A percentile compares a stretch with the other conserved stretches of the same genome.
Evolutionary conservation across 2,113 vertebrate genomes (phyloP).

Genomic region (Dendropsophus ebraccatus): DNA sequence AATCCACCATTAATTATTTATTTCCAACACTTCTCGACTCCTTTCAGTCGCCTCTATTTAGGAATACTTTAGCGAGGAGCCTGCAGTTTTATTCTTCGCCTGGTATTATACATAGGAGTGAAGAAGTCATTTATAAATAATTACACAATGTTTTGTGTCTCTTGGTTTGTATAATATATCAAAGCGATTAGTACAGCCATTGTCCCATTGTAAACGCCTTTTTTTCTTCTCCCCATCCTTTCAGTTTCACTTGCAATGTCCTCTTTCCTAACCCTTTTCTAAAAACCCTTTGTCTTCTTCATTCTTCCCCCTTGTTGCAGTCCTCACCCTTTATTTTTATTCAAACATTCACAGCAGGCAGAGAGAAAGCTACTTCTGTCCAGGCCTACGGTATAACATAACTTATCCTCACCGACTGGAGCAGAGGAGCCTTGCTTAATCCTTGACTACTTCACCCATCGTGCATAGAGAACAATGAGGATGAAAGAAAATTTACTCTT

Average conservation of each 20-base stretch:
- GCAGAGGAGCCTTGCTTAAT: constrained; percentile 70
- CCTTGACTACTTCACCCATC: not conserved
- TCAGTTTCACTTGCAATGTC: constrained; percentile 94
- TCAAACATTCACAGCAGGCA: constrained; percentile 96
- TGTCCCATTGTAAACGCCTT: constrained; percentile 92
- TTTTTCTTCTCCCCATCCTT: constrained; percentile 82
- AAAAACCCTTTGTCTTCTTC: constrained; percentile 93
- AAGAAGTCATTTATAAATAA: constrained; percentile 99
- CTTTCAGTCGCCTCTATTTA: constrained; percentile 88
- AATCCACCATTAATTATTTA: constrained; percentile 98
- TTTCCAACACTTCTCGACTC: constrained; percentile 86
- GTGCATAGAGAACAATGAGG: not conserved
- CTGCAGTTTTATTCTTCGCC: constrained; percentile 96
- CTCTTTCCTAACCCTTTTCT: constrained; percentile 93
- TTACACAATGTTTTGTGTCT: constrained; percentile 99
- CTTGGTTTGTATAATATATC: constrained; percentile 99
- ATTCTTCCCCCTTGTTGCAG: constrained; percentile 96
- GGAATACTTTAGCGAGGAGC: constrained; percentile 93
- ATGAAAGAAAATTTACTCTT: not conserved
- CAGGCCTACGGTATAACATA: constrained; percentile 82
- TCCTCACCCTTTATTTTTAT: constrained; percentile 95
- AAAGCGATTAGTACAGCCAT: constrained; percentile 99
- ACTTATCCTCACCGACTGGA: constrained; percentile 78
- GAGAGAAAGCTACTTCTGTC: constrained; percentile 85
- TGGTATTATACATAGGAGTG: constrained; percentile 86